Conservation (phyloP, 2,113 vertebrate genomes). For the Etia nguti region DNA sequence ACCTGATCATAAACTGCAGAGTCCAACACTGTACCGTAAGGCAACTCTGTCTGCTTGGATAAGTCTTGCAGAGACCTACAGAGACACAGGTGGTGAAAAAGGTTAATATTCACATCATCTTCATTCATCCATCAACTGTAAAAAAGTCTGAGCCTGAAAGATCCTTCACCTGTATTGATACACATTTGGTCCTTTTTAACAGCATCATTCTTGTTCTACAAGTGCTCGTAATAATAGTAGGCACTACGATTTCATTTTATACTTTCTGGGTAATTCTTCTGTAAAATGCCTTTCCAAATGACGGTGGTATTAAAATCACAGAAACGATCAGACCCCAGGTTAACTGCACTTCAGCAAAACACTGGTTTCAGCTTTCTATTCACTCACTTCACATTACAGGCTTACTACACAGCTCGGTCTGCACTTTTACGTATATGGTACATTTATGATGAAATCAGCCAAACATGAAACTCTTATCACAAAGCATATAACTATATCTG, state of each 20-base stretch:
- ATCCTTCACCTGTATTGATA: background rate
- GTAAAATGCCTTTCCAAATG: background rate
- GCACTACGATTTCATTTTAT: background rate
- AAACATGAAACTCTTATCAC: background rate
- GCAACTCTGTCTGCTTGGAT: constrained; percentile 93
- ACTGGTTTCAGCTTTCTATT: background rate
- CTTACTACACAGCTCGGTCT: background rate
- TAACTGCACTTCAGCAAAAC: background rate
- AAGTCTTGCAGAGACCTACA: constrained; percentile 94
- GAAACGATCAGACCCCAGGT: background rate
- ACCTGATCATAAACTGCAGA: constrained; percentile 96
- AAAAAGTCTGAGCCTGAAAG: background rate
- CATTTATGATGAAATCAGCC: background rate
- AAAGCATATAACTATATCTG: background rate
- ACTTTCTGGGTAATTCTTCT: background rate
- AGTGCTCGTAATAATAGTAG: background rate
- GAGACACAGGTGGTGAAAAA: background rate
- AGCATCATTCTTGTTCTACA: background rate
- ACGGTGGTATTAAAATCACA: background rate
- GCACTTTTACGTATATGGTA: background rate
- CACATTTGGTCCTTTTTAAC: background rate
- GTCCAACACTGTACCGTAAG: constrained; percentile 94
- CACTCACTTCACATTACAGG: background rate
- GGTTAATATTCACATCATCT: background rate
- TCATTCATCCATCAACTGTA: background rate